Evolutionary conservation across 1,140 invertebrate species (phyloP).

Genomic region (Bacillus rossius): DNA sequence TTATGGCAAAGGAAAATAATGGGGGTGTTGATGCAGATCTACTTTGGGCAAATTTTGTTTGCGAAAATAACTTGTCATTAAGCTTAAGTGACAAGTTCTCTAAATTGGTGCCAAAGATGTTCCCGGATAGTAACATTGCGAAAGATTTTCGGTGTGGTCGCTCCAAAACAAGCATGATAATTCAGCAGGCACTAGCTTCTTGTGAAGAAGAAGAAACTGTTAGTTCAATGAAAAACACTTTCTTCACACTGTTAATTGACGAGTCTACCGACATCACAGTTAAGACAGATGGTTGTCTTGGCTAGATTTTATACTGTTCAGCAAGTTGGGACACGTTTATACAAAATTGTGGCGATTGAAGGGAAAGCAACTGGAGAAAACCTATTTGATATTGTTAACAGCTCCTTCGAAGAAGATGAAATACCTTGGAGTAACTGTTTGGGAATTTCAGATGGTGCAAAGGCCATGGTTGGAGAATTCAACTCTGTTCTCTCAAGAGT

Average conservation of each 20-base stretch:
- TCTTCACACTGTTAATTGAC: not conserved
- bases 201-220: not conserved
- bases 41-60: not conserved
- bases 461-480: constrained; percentile 9
- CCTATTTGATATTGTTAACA: not conserved
- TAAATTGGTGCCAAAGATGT: constrained; percentile 2
- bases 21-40: not conserved
- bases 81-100: not conserved
- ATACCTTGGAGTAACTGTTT: constrained; percentile 8
- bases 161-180: not conserved
- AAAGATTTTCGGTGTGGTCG: not conserved
- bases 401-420: not conserved
- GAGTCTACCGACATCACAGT: not conserved
- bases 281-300: not conserved
- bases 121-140: not conserved
- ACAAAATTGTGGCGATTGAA: not conserved
- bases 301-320: not conserved
- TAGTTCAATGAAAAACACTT: not conserved
- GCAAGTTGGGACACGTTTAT: not conserved
- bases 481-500: constrained; percentile 11
- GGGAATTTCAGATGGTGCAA: constrained; percentile 13
- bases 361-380: not conserved
- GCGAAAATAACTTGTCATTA: not conserved
- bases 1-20: no score
- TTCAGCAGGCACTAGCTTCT: not conserved